Evolutionary conservation across 2,888 invertebrate genomes (phyloP).

Genomic region (Plagiodera versicolora): DNA sequence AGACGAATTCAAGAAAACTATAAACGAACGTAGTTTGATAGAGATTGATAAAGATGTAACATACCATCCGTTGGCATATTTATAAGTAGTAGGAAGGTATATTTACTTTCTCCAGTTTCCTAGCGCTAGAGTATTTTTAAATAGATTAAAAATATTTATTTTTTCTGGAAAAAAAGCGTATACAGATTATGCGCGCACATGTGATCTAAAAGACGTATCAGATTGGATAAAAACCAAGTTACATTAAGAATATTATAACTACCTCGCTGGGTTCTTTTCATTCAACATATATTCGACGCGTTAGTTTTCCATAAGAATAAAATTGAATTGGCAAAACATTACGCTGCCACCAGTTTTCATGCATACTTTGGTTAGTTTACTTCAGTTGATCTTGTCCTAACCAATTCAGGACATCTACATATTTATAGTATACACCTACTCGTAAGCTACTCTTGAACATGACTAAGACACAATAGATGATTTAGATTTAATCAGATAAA

Average conservation of each 20-base stretch:
- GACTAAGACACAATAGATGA: not conserved
- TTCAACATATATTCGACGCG: no score
- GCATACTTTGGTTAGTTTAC: no score
- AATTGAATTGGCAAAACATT: no score
- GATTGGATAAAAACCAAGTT: no score
- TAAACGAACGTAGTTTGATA: not conserved
- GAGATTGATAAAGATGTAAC: constrained; percentile 1
- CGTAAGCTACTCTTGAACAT: not conserved
- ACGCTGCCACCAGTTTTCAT: no score
- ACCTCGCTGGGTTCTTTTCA: no score
- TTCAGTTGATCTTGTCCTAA: not conserved
- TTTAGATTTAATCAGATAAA: not conserved
- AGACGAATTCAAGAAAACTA: not conserved
- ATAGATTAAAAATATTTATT: not conserved
- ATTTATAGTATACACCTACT: not conserved
- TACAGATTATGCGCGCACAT: not conserved
- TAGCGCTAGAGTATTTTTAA: not conserved
- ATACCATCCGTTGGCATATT: constrained; percentile 1
- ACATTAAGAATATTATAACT: no score
- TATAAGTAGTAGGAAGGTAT: not conserved
- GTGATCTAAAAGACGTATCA: no score
- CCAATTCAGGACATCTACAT: not conserved
- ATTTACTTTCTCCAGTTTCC: not conserved
- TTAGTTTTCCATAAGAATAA: no score
- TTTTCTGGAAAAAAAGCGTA: not conserved